Evolutionary conservation across 2,888 invertebrate species (phyloP).

Genomic region (Archips xylosteana): DNA sequence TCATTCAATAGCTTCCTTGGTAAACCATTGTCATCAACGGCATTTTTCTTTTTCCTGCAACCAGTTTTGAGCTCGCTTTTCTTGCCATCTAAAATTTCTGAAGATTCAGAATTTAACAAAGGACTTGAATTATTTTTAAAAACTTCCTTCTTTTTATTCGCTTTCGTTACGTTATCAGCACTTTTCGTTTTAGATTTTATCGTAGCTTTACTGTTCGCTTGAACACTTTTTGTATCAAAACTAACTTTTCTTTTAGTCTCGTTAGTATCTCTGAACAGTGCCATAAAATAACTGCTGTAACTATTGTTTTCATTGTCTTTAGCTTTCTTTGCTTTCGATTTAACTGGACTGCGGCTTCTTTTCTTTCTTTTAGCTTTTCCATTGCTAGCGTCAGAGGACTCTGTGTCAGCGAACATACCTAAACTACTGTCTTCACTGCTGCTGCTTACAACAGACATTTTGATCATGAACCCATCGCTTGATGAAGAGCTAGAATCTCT

Average conservation of each 20-base stretch:
- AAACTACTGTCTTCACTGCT: neutral
- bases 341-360: neutral
- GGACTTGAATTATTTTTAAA: neutral
- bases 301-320: neutral
- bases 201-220: neutral
- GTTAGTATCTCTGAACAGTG: neutral
- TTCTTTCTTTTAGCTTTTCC: neutral
- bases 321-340: neutral
- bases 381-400: neutral
- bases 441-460: neutral
- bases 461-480: neutral
- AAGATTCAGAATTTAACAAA: conserved; percentile 7
- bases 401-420: neutral
- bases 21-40: neutral
- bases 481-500: neutral
- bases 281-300: neutral
- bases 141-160: neutral
- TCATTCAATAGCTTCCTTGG: neutral
- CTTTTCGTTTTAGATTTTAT: conserved; percentile 1
- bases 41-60: neutral
- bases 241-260: neutral
- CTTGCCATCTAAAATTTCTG: neutral
- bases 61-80: neutral
- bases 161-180: neutral
- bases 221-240: neutral